These are phyloP conservation scores for Coelopa frigida DNA, from an alignment of 1,140 invertebrate species.

Conservation along the genomic window DNA sequence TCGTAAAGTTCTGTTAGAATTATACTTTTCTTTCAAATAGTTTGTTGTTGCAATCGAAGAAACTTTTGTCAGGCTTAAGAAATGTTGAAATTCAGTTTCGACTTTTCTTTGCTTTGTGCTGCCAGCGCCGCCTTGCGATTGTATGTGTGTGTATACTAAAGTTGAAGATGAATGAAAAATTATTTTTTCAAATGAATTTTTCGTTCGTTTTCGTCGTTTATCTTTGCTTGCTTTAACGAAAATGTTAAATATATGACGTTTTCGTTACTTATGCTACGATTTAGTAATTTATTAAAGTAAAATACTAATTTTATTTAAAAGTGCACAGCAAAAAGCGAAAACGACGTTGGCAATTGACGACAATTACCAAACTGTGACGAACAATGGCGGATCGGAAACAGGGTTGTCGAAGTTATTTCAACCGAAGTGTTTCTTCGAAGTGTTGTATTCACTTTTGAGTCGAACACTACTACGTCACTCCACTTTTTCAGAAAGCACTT, in stretches of 20 bases:
- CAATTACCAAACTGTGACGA: conserved; percentile 11
- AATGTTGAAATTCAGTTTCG: not conserved
- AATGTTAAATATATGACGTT: conserved; percentile 9
- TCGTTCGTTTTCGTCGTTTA: conserved; percentile 4
- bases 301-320: conserved; percentile 11
- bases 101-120: not conserved
- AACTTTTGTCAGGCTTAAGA: not conserved
- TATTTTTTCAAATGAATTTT: not conserved
- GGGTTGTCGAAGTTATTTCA: no score
- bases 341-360: conserved; percentile 10
- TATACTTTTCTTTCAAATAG: not conserved
- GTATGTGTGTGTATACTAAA: not conserved
- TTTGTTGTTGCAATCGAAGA: not conserved
- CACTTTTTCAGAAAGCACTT: no score
- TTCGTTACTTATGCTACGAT: conserved; percentile 3
- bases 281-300: conserved; percentile 8
- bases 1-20: not conserved
- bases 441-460: no score
- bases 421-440: no score
- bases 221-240: conserved; percentile 9
- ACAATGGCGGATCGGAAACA: no score
- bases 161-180: conserved; percentile 4
- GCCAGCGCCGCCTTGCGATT: not conserved
- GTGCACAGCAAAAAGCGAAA: conserved; percentile 11
- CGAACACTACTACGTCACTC: no score